Base-by-base conservation (phyloP, 92 coral and sea anemone species). In the Paramuricea clavata region DNA sequence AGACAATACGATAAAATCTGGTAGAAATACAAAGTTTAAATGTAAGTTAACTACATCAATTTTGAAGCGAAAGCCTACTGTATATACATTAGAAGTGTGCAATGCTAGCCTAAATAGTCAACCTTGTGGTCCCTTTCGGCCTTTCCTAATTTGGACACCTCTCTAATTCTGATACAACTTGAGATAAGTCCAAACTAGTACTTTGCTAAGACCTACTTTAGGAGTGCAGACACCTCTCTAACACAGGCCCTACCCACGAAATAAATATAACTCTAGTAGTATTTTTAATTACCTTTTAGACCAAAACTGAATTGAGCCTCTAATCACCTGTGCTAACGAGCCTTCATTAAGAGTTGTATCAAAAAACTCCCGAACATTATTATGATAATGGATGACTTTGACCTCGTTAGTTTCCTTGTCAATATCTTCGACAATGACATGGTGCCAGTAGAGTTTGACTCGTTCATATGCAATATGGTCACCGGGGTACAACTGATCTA, bases 401-500 rank as follows among this genome's bases (percentile, higher is more conserved):
- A 91, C 69, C 78, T 83, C 83, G 12, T 79, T 67, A 25, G 34
- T 30, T 7, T 57, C 87, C 25, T 71, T 68, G 81, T 78, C 84
- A 65, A 88, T 76, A 49, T 85, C 92, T 79, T 64, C 78, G 49
- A 91, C 94, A 34, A 91, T 65, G n/a, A 91, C 92, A 57, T 91
- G 94, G 79, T 91, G 94, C 94, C 94, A 91, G 50, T 77, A 83
- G 54, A 83, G 19, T 65, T 83, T 83, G 13, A 60, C 84, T 28
- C 94, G 76, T 32, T 88, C 49, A 81, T 88, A 91, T 16, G 94
- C 87, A 9, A 91, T 49, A 82, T 91, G 94, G 69, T 91, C 94
- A 44, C 92, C 92, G 0, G 92, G 92, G 75, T 91, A 83, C 16
- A 91, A 41, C 59, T 83, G 83, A 26, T 91, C 89, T 26, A 85